Evolutionary conservation across 35 echinoderm and acorn worm genomes (phyloP).

Genomic region (Ptychodera flava): DNA sequence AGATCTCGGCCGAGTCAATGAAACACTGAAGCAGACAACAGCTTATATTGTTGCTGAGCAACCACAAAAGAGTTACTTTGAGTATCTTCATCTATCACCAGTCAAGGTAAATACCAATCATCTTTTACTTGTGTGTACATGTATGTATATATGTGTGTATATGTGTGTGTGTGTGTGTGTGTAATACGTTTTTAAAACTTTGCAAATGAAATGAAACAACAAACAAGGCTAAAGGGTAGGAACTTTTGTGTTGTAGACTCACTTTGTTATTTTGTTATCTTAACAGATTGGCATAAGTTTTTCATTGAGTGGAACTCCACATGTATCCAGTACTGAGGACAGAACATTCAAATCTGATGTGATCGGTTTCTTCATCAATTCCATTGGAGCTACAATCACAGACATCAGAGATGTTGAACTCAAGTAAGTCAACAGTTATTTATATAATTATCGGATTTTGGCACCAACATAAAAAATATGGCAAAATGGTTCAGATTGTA

Average conservation of each 20-base stretch:
- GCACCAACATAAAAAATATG: conserved; percentile 2
- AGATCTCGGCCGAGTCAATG: not conserved
- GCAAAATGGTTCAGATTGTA: not conserved
- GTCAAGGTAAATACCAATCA: conserved; percentile 86
- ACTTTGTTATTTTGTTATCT: not conserved
- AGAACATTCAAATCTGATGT: conserved; percentile 56
- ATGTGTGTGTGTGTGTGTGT: too few relatives aligned
- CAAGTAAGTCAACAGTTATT: conserved; percentile 57
- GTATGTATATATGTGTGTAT: too few relatives aligned
- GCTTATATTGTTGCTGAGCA: not conserved
- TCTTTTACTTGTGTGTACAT: too few relatives aligned
- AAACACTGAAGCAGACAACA: not conserved
- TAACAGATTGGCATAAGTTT: conserved; percentile 69
- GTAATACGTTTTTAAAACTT: too few relatives aligned
- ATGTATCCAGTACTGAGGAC: conserved; percentile 37
- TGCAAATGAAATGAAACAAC: too few relatives aligned
- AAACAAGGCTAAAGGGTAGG: too few relatives aligned
- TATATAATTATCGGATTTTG: too few relatives aligned
- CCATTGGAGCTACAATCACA: conserved; percentile 80
- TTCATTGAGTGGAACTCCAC: conserved; percentile 80
- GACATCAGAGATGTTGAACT: conserved; percentile 97
- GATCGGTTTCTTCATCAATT: conserved; percentile 73
- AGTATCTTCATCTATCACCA: conserved; percentile 86
- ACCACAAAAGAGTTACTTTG: conserved; percentile 55
- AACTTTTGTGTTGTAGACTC: too few relatives aligned